Conservation (phyloP, 2,888 invertebrate genomes). For the Pimpla rufipes region DNA sequence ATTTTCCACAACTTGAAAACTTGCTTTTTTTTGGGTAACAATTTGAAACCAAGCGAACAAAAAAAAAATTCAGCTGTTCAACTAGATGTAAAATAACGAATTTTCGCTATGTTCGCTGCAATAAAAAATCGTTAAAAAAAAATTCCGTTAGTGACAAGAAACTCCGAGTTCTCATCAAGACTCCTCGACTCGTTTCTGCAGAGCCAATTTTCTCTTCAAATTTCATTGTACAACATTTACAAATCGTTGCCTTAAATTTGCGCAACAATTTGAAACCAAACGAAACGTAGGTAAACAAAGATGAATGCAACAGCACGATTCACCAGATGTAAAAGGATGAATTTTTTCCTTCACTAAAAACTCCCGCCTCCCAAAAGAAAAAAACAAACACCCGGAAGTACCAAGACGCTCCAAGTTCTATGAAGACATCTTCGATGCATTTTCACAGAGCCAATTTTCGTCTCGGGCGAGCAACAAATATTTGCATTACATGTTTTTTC, state of each 20-base stretch:
- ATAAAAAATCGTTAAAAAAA: too few relatives aligned
- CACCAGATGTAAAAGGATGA: background rate
- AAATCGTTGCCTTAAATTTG: too few relatives aligned
- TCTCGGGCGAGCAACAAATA: constrained; percentile 18
- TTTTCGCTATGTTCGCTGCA: too few relatives aligned
- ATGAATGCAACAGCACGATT: background rate
- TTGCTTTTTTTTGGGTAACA: too few relatives aligned
- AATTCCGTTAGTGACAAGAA: too few relatives aligned
- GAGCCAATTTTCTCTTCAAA: too few relatives aligned
- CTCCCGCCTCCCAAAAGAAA: background rate
- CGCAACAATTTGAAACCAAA: too few relatives aligned
- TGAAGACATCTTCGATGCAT: constrained; percentile 4
- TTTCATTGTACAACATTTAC: too few relatives aligned
- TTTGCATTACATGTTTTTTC: constrained; percentile 21
- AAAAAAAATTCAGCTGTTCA: background rate
- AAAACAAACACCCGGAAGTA: background rate
- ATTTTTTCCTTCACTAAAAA: background rate
- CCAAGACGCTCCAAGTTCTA: background rate
- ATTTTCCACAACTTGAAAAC: too few relatives aligned
- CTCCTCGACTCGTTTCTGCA: background rate
- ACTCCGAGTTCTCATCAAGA: too few relatives aligned
- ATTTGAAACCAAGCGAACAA: too few relatives aligned
- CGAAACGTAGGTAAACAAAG: too few relatives aligned
- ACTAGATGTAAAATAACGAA: background rate
- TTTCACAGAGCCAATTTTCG: constrained; percentile 11